Conservation (phyloP, 2,888 invertebrate genomes). For the Athalia cordata region DNA sequence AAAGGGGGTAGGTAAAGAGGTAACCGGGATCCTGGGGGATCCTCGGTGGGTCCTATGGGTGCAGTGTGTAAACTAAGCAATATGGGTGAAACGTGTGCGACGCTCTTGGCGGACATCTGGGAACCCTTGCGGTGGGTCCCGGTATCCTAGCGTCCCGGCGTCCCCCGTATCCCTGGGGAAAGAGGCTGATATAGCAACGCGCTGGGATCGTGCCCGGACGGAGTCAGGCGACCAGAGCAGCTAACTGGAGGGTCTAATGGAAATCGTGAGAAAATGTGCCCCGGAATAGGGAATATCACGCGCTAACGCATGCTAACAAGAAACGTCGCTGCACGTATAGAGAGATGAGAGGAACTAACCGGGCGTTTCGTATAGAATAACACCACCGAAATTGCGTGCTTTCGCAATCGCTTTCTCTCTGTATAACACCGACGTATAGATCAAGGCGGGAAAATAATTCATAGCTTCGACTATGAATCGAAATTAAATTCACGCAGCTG, state of each 20-base stretch:
- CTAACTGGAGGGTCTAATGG: constrained; percentile 45
- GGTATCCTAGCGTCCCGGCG: constrained; percentile 46
- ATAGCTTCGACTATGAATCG: too few relatives aligned
- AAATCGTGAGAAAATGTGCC: constrained; percentile 53
- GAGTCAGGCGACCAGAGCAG: constrained; percentile 30
- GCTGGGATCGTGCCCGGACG: constrained; percentile 39
- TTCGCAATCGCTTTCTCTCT: too few relatives aligned
- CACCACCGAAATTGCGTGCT: not conserved
- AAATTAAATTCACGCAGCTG: too few relatives aligned
- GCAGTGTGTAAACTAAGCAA: constrained; percentile 44
- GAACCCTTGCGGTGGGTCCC: constrained; percentile 55
- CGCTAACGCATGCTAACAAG: constrained; percentile 41
- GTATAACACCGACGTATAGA: too few relatives aligned
- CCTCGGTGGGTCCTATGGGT: constrained; percentile 39
- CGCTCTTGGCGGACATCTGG: constrained; percentile 64
- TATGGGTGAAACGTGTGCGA: constrained; percentile 45
- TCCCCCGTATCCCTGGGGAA: constrained; percentile 49
- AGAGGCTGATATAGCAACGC: constrained; percentile 46
- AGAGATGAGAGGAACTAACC: not conserved
- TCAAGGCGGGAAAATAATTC: too few relatives aligned
- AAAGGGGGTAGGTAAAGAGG: constrained; percentile 38
- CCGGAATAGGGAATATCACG: constrained; percentile 35
- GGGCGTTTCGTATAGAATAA: not conserved
- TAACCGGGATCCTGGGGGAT: constrained; percentile 48
- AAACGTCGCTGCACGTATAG: not conserved